Base-by-base conservation (phyloP, 2,888 invertebrate genomes). In the Caenorhabditis sinica region DNA sequence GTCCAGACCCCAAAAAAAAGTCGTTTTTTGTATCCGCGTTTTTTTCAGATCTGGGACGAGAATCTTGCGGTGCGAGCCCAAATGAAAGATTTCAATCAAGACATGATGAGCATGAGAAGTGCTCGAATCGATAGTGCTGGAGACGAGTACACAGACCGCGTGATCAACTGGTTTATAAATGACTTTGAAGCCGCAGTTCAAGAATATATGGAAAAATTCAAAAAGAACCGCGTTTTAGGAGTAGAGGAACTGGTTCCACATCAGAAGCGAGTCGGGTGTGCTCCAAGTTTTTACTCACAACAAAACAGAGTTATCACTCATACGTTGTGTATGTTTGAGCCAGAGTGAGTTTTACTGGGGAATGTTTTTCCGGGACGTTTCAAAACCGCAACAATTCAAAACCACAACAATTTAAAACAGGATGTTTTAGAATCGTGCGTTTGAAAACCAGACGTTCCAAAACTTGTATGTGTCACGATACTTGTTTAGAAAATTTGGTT, bases 281-380 rank as follows among this genome's bases (percentile, higher is more conserved):
- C 61, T 61, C 61, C 61, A 30, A 58, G 17, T 0, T 9, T 28
- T 28, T 17, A 33, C 30, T 5, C 5, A 6, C 1, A 0, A 1
- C 33, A 33, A n/a, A n/a, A 30, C 3, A 0, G 17, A n/a, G n/a
- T 40, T 17, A n/a, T n/a, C n/a, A 61, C 61, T 9, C 20, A 40
- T 23, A 40, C 40, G 2, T 20, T 61, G 36, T 61, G 61, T 13
- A 3, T 61, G 20, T 61, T 61, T 9, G 61, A 33, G n/a, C 61
- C 61, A 40, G 61, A 61, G 61, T 61, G 13, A 40, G 61, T 23
- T 40, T n/a, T n/a, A n/a, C n/a, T n/a, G n/a, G n/a, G n/a, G n/a
- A n/a, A n/a, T n/a, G n/a, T n/a, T n/a, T n/a, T n/a, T n/a, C n/a
- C n/a, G n/a, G n/a, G n/a, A n/a, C n/a, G n/a, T n/a, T n/a, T n/a